Percentiles rank a stretch among this genome's conserved stretches.
Conservation (phyloP, 2,113 vertebrate genomes). For the Solenodon paradoxus region DNA sequence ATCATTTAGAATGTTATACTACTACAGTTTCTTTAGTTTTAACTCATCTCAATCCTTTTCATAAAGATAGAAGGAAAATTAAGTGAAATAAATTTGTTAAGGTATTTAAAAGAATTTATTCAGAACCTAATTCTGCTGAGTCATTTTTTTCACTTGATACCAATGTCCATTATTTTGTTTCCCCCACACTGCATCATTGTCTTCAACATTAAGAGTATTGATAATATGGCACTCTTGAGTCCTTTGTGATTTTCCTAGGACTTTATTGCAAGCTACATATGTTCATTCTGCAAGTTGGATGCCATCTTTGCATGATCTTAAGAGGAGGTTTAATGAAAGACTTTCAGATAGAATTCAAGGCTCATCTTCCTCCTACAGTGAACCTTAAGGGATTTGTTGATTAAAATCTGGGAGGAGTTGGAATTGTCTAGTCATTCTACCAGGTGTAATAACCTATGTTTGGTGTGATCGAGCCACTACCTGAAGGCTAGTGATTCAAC, state of each 20-base stretch:
- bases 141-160: neutral
- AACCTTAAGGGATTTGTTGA: neutral
- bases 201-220: too few relatives aligned
- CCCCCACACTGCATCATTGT: neutral
- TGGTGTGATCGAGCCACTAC: neutral
- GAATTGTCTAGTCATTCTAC: neutral
- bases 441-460: neutral
- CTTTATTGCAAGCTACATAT: neutral
- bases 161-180: neutral
- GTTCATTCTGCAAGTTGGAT: neutral
- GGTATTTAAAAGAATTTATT: neutral
- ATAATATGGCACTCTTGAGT: neutral
- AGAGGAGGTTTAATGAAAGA: neutral
- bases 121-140: neutral
- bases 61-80: neutral
- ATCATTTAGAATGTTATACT: neutral
- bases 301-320: neutral
- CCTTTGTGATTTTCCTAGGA: neutral
- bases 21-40: neutral
- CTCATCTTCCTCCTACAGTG: neutral
- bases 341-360: neutral
- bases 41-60: neutral
- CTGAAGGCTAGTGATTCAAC: too few relatives aligned
- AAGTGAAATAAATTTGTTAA: neutral
- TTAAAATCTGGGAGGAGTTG: neutral